phyloP scores from a whole-genome alignment of 2,797 vertebrate species.

The Sebastes itinus region DNA sequence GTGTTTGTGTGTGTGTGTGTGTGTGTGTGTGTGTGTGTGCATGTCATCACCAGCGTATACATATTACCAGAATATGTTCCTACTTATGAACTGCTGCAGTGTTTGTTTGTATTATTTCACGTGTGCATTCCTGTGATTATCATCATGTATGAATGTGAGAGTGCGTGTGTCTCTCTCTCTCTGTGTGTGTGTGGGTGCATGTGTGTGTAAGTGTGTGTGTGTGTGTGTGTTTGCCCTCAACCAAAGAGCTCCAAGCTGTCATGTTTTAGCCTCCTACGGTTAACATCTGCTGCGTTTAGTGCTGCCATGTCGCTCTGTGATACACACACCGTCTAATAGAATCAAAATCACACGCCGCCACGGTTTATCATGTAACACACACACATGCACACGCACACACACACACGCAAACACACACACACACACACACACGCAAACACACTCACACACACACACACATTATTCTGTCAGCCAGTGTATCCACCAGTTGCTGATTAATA shows the following conservation, averaged over 20 bases:
- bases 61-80: slow-evolving; percentile 14
- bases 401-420: neutral
- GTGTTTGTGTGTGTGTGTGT: neutral
- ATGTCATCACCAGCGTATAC: neutral
- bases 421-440: neutral
- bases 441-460: neutral
- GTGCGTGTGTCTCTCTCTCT: neutral
- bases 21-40: neutral
- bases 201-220: slow-evolving; percentile 40
- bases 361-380: slow-evolving; percentile 55
- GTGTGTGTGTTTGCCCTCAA: slow-evolving; percentile 58
- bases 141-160: slow-evolving; percentile 63
- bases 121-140: slow-evolving; percentile 49
- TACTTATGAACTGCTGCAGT: slow-evolving; percentile 13
- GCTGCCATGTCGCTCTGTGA: slow-evolving; percentile 56
- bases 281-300: slow-evolving; percentile 89
- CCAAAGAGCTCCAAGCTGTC: slow-evolving; percentile 89
- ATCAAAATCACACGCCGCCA: slow-evolving; percentile 67
- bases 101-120: slow-evolving; percentile 49
- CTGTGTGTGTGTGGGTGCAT: slow-evolving; percentile 37
- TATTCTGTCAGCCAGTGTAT: slow-evolving; percentile 15
- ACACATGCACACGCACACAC: slow-evolving; percentile 14
- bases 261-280: slow-evolving; percentile 88
- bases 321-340: slow-evolving; percentile 61
- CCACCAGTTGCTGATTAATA: slow-evolving; percentile 17